Base-by-base conservation (phyloP, 2,797 vertebrate species). In the Chiloscyllium punctatum region DNA sequence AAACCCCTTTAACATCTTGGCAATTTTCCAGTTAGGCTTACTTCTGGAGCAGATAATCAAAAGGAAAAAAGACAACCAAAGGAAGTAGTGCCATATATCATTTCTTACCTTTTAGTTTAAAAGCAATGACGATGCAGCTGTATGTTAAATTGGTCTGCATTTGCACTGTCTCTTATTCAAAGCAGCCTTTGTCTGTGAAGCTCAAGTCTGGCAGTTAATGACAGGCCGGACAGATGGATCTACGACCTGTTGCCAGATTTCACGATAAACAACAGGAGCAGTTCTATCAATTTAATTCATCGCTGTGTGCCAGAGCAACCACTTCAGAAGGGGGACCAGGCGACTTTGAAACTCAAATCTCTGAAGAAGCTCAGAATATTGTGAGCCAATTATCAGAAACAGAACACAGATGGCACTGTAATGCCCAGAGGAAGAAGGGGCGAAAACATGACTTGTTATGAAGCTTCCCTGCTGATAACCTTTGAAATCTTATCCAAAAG, bases 391-490 rank as follows among this genome's bases (percentile, higher is more conserved):
- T 62, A 90, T 88, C 87, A 62, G 53, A 53, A 62, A n/a, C 30
- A 66, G 87, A 62, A 53, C 53, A 90, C 53, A 90, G 87, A 90
- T 62, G 53, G 30, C 87, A 90, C 53, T 30, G 87, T 18, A 33
- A 62, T 90, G 87, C 87, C 53, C 87, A 90, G 15, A 90, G 8
- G 25, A 16, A 57, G 9, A 18, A 62, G 16, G 15, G 53, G 87
- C 27, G 30, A n/a, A 33, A 90, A 90, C 42, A 84, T 84, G 37
- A 84, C 42, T 84, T 84, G 82, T 84, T 84, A 84, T 48, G 21
- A 90, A 90, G n/a, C 25, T n/a, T 90, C 87, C 53, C 82, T 84
- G 82, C 82, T 84, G 82, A 48, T 84, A 84, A 23, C 82, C 86
- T 88, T 62, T 62, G 87, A 62, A 90, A 90, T 33, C 53, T 18